phyloP scores from a whole-genome alignment of 2,888 invertebrate genomes.

The Rhabditoides inermis region DNA sequence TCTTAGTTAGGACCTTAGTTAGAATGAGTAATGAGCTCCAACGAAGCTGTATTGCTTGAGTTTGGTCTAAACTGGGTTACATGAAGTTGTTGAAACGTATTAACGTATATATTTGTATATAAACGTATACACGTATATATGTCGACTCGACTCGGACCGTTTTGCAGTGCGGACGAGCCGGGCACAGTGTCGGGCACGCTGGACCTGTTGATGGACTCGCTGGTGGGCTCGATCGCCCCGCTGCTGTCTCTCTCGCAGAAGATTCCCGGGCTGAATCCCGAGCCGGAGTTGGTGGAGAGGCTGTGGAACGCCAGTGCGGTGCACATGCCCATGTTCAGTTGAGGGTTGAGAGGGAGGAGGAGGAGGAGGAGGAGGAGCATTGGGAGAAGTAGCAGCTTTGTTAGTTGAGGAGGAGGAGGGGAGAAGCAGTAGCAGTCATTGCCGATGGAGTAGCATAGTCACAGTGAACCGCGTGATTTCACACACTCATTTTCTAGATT shows the following conservation, averaged over 20 bases:
- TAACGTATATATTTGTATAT: not conserved
- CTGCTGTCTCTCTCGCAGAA: slow-evolving; percentile 28
- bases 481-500: too few species aligned
- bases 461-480: too few species aligned
- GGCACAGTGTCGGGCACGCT: slow-evolving; percentile 41
- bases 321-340: slow-evolving; percentile 43
- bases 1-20: too few species aligned
- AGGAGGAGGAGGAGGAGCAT: too few species aligned
- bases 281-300: slow-evolving; percentile 13
- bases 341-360: too few species aligned
- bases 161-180: slow-evolving; percentile 33
- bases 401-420: too few species aligned
- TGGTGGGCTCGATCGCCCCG: slow-evolving; percentile 36
- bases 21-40: too few species aligned
- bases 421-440: too few species aligned
- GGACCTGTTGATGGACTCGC: slow-evolving; percentile 45
- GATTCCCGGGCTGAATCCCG: slow-evolving; percentile 21
- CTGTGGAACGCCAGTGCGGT: slow-evolving; percentile 36
- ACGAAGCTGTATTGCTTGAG: too few species aligned
- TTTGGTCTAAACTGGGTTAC: not conserved
- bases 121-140: not conserved
- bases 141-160: not conserved
- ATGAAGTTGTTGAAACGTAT: too few species aligned
- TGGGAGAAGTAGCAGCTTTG: too few species aligned
- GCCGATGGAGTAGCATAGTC: too few species aligned